Conservation (phyloP, 2,113 vertebrate genomes). For the Osmerus mordax region DNA sequence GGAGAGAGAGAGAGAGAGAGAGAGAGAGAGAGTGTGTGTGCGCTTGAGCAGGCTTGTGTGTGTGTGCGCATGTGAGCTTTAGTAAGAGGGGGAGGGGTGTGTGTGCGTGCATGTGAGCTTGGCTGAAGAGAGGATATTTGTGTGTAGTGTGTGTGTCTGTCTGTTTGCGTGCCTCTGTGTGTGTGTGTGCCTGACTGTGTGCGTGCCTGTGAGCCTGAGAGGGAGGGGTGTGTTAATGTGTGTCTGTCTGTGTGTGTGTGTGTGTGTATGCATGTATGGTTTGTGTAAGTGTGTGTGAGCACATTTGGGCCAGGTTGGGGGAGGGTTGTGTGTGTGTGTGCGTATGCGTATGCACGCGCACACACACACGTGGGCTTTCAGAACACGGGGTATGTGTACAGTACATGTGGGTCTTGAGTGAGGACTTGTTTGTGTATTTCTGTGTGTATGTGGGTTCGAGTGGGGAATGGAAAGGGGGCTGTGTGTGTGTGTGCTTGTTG, state of each 20-base stretch:
- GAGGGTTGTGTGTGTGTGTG: constrained; percentile 31
- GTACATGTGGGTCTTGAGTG: constrained; percentile 53
- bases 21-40: constrained; percentile 46
- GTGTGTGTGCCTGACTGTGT: constrained; percentile 31
- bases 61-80: constrained; percentile 7
- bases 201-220: constrained; percentile 37
- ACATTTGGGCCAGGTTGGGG: constrained; percentile 14
- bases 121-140: constrained; percentile 46
- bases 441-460: constrained; percentile 54
- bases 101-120: constrained; percentile 35
- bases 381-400: background rate
- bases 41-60: constrained; percentile 41
- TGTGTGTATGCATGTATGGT: constrained; percentile 11
- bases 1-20: constrained; percentile 18
- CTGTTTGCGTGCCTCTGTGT: background rate
- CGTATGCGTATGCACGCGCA: constrained; percentile 41
- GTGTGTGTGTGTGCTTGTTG: constrained; percentile 32
- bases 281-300: background rate
- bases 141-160: constrained; percentile 43
- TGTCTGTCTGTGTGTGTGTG: constrained; percentile 23
- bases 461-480: constrained; percentile 32
- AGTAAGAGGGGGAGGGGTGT: constrained; percentile 9
- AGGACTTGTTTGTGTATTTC: constrained; percentile 60
- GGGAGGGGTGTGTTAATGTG: constrained; percentile 32
- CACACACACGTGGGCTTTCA: constrained; percentile 17